These are phyloP conservation scores for Lochmaea capreae DNA, from an alignment of 2,888 invertebrate species.

Conservation along the genomic window DNA sequence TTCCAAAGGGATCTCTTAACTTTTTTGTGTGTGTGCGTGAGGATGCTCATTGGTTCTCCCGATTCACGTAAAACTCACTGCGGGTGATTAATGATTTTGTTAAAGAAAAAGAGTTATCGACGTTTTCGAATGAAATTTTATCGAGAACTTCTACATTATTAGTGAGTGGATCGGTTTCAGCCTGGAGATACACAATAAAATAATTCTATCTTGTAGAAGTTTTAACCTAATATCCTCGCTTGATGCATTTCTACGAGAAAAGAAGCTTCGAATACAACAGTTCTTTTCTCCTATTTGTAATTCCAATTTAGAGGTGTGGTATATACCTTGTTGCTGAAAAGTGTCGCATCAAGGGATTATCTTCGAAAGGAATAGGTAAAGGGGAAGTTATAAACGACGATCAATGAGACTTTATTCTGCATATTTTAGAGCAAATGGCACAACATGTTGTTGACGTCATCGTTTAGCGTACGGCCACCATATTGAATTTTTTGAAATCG, in stretches of 20 bases:
- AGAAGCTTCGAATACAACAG: background rate
- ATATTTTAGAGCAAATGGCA: too few species aligned
- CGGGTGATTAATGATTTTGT: background rate
- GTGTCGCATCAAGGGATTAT: too few species aligned
- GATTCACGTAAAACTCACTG: background rate
- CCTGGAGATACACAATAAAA: background rate
- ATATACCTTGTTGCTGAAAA: background rate
- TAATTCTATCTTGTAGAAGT: background rate
- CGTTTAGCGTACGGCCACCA: too few species aligned
- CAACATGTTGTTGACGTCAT: too few species aligned
- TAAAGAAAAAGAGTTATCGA: background rate
- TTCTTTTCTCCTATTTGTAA: background rate
- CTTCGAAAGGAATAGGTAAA: too few species aligned
- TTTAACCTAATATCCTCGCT: background rate
- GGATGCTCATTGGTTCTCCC: too few species aligned
- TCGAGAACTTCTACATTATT: slow-evolving; percentile 13
- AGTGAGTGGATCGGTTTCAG: slow-evolving; percentile 4
- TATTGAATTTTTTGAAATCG: too few species aligned
- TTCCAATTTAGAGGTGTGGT: background rate
- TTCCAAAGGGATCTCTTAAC: background rate
- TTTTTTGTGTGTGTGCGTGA: background rate
- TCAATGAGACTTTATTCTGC: too few species aligned
- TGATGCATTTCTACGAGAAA: background rate
- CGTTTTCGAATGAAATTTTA: background rate
- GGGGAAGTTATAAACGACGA: too few species aligned